Conservation (phyloP, 2,888 invertebrate genomes). For the Darwinula stevensoni region DNA sequence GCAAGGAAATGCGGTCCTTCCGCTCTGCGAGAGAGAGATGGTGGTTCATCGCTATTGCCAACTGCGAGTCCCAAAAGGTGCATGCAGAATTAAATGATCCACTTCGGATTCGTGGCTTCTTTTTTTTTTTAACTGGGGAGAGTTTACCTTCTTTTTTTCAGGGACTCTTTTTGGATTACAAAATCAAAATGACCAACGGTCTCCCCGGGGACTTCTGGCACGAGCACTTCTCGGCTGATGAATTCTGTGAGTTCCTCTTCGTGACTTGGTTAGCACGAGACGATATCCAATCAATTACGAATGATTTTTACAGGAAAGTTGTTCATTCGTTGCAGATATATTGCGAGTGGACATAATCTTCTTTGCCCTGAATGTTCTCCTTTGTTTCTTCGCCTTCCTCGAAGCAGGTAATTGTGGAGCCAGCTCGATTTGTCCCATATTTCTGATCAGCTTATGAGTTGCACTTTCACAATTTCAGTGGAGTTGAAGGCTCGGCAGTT, state of each 20-base stretch:
- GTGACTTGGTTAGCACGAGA: too few relatives aligned
- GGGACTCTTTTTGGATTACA: conserved; percentile 48
- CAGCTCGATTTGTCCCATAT: too few relatives aligned
- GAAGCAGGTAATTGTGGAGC: too few relatives aligned
- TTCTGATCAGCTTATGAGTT: too few relatives aligned
- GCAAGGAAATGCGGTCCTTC: conserved; percentile 37
- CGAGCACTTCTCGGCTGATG: conserved; percentile 75
- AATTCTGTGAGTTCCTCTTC: conserved; percentile 60
- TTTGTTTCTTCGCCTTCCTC: too few relatives aligned
- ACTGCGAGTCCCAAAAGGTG: conserved; percentile 38
- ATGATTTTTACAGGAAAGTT: conserved; percentile 1
- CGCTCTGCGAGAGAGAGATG: conserved; percentile 53
- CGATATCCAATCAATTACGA: conserved; percentile 9
- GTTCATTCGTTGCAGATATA: conserved; percentile 32
- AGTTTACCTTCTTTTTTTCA: conserved; percentile 19
- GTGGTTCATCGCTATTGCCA: conserved; percentile 75
- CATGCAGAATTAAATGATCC: too few relatives aligned
- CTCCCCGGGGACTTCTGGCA: conserved; percentile 46
- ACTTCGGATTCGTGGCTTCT: too few relatives aligned
- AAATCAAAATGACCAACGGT: conserved; percentile 64
- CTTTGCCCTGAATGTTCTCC: conserved; percentile 34
- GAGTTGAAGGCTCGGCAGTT: conserved; percentile 46
- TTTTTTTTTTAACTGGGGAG: too few relatives aligned
- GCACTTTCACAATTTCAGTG: conserved; percentile 25
- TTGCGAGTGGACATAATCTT: conserved; percentile 48